Base-by-base conservation (phyloP, 2,113 vertebrate species). In the Callipepla californica region DNA sequence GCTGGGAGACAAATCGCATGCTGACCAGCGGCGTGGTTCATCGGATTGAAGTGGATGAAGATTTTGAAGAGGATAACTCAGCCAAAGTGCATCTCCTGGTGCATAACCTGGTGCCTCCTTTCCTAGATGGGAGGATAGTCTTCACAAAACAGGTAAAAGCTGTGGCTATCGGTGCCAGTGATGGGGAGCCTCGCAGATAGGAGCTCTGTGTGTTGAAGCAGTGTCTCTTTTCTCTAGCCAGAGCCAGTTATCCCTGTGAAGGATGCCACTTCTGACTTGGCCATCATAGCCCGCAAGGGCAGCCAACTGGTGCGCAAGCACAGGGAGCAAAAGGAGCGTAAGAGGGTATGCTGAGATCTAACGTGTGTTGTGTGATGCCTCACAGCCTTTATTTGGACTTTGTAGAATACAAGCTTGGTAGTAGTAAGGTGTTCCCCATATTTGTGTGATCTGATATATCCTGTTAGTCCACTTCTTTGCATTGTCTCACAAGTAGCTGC, bases 1-100 rank as follows among this genome's bases (percentile, higher is more conserved):
- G 99, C 50, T 99, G 99, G 99, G 99, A 99, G 97, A 99, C 99
- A 0, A 99, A 99, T 91, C 99, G 99, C n/a, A 99, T 99, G 99
- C 97, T 99, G 94, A 99, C 99, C 75, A 99, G 99, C 6, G 99
- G 99, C 1, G 99, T 99, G 95, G 99, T 99, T 58, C 99, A 99
- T 92, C 98, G 99, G 47, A 96, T 99, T 73, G 99, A 99, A 93
- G 99, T 99, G 73, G 99, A 99, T 0, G 99, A 99, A 66, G 99
- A 99, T 96, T 99, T 99, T 92, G 99, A 99, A 87, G 99, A 99
- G 95, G 99, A 99, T 87, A 99, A 99, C 6, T 99, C 99, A 0
- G 98, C 99, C 70, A 99, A 99, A 96, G 99, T 99, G 86, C 99
- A 99, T 87, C 97, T 99, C 45, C 97, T 99, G 93, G 98, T 99